These are phyloP conservation scores for Natator depressus DNA, from an alignment of 2,113 vertebrate species.

Conservation along the genomic window DNA sequence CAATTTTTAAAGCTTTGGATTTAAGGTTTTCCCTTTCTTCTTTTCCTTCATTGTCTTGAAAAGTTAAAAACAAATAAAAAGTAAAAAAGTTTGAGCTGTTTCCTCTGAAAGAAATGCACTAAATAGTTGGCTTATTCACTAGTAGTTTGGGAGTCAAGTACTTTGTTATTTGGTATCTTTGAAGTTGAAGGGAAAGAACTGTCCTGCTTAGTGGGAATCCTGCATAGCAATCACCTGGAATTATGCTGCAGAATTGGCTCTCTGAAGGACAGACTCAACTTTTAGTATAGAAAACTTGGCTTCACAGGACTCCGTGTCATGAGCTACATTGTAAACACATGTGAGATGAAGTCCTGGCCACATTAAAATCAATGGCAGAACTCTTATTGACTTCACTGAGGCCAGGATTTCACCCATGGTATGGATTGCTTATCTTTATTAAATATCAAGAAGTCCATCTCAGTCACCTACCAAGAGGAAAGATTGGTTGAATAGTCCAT, in stretches of 20 bases:
- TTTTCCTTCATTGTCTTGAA: not conserved
- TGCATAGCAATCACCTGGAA: not conserved
- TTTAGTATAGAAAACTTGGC: not conserved
- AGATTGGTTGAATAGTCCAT: not conserved
- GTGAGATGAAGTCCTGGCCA: not conserved
- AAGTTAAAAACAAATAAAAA: not conserved
- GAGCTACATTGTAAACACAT: not conserved
- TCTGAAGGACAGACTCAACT: not conserved
- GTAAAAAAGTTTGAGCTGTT: not conserved
- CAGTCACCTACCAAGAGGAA: not conserved
- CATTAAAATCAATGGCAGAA: not conserved
- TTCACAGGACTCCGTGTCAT: not conserved
- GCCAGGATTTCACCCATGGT: not conserved
- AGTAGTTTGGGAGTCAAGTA: not conserved
- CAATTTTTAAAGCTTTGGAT: not conserved
- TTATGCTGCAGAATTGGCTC: not conserved
- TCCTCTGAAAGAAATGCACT: not conserved
- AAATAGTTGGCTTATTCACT: not conserved
- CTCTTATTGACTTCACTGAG: not conserved
- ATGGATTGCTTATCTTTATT: not conserved
- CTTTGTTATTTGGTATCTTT: not conserved
- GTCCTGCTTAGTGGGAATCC: not conserved
- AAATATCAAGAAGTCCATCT: not conserved
- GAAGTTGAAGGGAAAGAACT: not conserved
- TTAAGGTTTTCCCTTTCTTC: not conserved